These are phyloP conservation scores for Drosophila picticornis DNA, from an alignment of 2,888 invertebrate genomes.

Conservation along the genomic window DNA sequence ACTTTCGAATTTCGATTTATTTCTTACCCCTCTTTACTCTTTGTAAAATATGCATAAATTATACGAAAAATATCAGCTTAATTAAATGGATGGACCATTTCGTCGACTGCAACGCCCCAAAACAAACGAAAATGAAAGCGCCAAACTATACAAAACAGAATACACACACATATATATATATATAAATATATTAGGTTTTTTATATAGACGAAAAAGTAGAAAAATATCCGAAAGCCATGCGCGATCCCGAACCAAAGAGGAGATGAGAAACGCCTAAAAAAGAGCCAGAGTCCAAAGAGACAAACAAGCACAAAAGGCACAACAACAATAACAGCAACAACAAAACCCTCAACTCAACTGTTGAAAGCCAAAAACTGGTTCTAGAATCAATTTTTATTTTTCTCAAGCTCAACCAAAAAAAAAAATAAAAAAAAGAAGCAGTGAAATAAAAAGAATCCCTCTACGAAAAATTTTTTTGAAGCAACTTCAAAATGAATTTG, in stretches of 20 bases:
- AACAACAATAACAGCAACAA: conserved; percentile 15
- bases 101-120: conserved; percentile 48
- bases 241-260: conserved; percentile 38
- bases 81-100: conserved; percentile 67
- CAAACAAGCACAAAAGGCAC: conserved; percentile 48
- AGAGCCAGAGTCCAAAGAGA: conserved; percentile 24
- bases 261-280: conserved; percentile 56
- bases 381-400: conserved; percentile 81
- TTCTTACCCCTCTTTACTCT: background rate
- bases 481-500: conserved; percentile 77
- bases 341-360: conserved; percentile 12
- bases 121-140: conserved; percentile 75
- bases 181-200: conserved; percentile 21
- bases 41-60: conserved; percentile 51
- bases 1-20: conserved; percentile 46
- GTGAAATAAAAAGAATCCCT: conserved; percentile 55
- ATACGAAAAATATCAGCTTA: conserved; percentile 58
- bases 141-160: background rate
- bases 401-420: conserved; percentile 66
- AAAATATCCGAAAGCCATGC: conserved; percentile 22
- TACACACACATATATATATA: background rate
- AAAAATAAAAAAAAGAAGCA: conserved; percentile 22
- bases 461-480: conserved; percentile 69
- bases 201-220: conserved; percentile 27
- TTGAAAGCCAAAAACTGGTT: conserved; percentile 69